Base-by-base conservation (phyloP, 2,797 vertebrate species). In the Heliangelus exortis region DNA sequence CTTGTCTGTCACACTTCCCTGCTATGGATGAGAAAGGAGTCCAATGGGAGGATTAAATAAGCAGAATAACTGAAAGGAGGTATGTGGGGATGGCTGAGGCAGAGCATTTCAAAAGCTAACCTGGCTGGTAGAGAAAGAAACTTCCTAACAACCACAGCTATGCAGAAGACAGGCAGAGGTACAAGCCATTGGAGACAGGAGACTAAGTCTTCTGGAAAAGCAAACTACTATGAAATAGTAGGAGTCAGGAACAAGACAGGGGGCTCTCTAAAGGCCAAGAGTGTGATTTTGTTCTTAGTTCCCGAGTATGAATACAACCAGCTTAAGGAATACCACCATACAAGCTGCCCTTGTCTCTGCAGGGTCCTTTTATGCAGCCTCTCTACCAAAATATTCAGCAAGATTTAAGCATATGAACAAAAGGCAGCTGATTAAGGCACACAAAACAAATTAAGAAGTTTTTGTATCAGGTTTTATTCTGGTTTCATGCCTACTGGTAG, bases 1-100 rank as follows among this genome's bases (percentile, higher is more conserved):
- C 83, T 82, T 77, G 68, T 94, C 89, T 91, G 23, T 95, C 86
- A 94, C 72, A 72, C 84, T 95, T 93, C 43, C 36, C 45, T 84
- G 33, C 21, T 85, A 29, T 51, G 61, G 68, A 74, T 65, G 76
- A 80, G 75, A 90, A 92, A 84, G 33, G 23, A 93, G 68, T 92
- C 72, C 75, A 83, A 80, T 63, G 45, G 36, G 54, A 62, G 72
- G 61, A 87, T 91, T 91, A 92, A 95, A 83, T 62, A 84, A 85
- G 84, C 61, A 78, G 58, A 89, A 78, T 65, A 73, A 86, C 62
- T 88, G 69, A 78, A 63, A 90, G 33, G 16, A 94, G 58, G 13
- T 78, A 15, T 4, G 23, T 2, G 2, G 31, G 53, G 43, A 88
- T 34, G 36, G 43, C 39, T 67, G 66, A 86, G 29, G 29, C 8